Percentiles rank a stretch among this genome's conserved stretches.
Evolutionary conservation across 2,888 invertebrate species (phyloP).

Genomic region (Lepidonotus clava): DNA sequence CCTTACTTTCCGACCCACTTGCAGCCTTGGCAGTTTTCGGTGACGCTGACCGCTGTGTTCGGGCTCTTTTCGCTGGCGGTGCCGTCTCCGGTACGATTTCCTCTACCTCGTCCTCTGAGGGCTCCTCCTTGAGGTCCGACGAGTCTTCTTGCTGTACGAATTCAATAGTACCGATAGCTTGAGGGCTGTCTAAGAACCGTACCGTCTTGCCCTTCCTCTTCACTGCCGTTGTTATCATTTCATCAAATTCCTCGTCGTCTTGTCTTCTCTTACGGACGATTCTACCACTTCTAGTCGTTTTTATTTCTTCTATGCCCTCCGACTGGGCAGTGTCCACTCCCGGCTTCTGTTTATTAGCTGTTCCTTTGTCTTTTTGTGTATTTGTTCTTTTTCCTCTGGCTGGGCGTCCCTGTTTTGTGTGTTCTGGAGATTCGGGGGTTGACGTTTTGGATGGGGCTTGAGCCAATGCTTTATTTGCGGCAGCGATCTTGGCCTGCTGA

Average conservation of each 20-base stretch:
- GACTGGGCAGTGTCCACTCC: not conserved
- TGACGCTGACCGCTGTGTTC: not conserved
- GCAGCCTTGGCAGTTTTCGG: not conserved
- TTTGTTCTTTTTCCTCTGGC: too few relatives aligned
- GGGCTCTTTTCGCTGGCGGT: not conserved
- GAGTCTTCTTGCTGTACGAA: not conserved
- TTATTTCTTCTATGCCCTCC: not conserved
- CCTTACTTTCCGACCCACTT: not conserved
- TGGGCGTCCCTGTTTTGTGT: too few relatives aligned
- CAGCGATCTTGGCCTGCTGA: too few relatives aligned
- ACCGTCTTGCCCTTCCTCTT: too few relatives aligned
- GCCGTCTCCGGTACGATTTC: not conserved
- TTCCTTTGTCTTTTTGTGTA: not conserved
- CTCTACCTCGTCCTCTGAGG: not conserved
- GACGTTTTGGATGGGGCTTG: too few relatives aligned
- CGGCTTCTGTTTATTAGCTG: not conserved
- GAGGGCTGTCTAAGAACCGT: not conserved
- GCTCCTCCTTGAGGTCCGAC: too few relatives aligned
- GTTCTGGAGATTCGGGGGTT: too few relatives aligned
- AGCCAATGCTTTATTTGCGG: too few relatives aligned
- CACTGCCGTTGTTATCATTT: too few relatives aligned
- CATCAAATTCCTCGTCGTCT: not conserved
- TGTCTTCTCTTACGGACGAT: not conserved
- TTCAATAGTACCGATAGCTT: not conserved
- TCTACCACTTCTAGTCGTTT: conserved; percentile 4